These are phyloP conservation scores for Desoria tigrina DNA, from an alignment of 2,888 invertebrate genomes.

Conservation along the genomic window DNA sequence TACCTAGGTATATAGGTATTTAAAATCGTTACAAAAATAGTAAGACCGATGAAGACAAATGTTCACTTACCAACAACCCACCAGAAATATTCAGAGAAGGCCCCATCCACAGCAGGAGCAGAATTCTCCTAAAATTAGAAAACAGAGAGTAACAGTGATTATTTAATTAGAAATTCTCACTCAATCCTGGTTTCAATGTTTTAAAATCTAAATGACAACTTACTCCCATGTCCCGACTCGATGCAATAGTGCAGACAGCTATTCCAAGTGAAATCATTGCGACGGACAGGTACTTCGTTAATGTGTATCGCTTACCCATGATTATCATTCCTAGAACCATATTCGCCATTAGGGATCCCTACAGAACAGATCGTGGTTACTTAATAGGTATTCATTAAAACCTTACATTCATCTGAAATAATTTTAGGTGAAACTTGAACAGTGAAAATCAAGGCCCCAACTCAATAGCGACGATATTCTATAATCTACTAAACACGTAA, in stretches of 20 bases:
- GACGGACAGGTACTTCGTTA: conserved; percentile 86
- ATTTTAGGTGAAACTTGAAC: conserved; percentile 8
- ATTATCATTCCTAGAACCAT: conserved; percentile 92
- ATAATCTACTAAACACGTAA: too few species aligned
- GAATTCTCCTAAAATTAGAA: conserved; percentile 38
- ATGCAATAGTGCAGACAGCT: conserved; percentile 83
- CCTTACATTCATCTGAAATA: conserved; percentile 19
- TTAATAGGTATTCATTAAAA: conserved; percentile 28
- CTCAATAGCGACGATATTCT: too few species aligned
- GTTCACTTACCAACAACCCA: conserved; percentile 62
- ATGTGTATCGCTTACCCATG: conserved; percentile 76
- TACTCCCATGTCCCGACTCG: conserved; percentile 67
- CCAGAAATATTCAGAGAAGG: conserved; percentile 63
- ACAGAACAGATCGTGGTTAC: conserved; percentile 56
- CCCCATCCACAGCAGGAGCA: conserved; percentile 29
- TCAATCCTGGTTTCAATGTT: too few species aligned
- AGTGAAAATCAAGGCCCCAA: conserved; percentile 8
- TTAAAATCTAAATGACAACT: conserved; percentile 15
- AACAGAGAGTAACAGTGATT: conserved; percentile 21
- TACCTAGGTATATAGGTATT: too few species aligned
- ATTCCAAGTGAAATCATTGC: conserved; percentile 92
- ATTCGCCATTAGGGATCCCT: conserved; percentile 95
- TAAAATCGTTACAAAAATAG: too few species aligned
- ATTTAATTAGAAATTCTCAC: too few species aligned
- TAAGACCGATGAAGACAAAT: background rate